Base-by-base conservation (phyloP, 2,113 vertebrate genomes). In the Nerophis lumbriciformis region DNA sequence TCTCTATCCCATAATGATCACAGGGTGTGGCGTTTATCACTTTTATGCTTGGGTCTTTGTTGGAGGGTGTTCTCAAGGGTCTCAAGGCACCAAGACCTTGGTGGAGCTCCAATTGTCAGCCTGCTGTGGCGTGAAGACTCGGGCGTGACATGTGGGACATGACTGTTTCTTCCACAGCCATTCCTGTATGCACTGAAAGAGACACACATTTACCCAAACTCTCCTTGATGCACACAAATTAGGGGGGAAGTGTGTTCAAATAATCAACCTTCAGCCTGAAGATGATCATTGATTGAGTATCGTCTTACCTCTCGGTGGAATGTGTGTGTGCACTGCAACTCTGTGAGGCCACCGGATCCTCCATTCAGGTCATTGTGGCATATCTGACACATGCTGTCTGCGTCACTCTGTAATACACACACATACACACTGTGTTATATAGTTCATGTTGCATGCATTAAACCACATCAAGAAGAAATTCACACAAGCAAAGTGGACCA, bases 91-190 rank as follows among this genome's bases (percentile, higher is more conserved):
- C 67, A 83, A 87, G 37, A 85, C 77, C 51, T 74, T 1, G 12
- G 80, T 58, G 57, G 78, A 84, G 61, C 50, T 87, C 76, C 83
- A 77, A 83, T 80, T 65, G 16, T 79, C 65, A 5, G 80, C 55
- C 39, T 21, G 73, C 45, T 89, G 85, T 1, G 88, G 83, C 38
- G 76, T 58, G 42, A 71, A 64, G 50, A 89, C 69, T 35, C 86
- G 86, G 0, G 88, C 69, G 1, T 50, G 52, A 55, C 75, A 88
- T 0, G 81, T 85, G 0, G 87, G 85, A 65, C 87, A 85, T 1
- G 51, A 55, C 77, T 82, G 71, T 53, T 90, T 89, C 59, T 76
- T 87, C 84, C 90, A 85, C 62, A 92, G 13, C 77, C 87, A 77
- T 68, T 87, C 88, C 70, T 88, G 78, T 54, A 90, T 84, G 10